Percentiles rank a stretch among this genome's conserved stretches.
These are phyloP conservation scores for Crotalus horridus DNA, from an alignment of 2,113 vertebrate species.

Conservation along the genomic window DNA sequence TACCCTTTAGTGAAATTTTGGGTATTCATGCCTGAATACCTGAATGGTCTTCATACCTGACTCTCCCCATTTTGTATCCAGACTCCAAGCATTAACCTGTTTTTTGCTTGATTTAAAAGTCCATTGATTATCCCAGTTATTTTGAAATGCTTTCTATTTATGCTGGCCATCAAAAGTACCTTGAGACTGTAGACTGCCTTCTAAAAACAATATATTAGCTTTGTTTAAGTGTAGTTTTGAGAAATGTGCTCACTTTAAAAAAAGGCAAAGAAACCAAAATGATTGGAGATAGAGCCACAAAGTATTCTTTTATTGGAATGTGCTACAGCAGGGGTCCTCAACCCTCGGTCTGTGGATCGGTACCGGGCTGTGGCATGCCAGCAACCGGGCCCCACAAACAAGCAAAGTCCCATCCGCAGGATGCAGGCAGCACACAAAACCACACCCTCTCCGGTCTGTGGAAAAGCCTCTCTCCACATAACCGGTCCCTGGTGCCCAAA, in stretches of 20 bases:
- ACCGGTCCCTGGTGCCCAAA: not conserved
- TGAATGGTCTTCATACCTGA: too few species aligned
- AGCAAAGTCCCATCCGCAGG: not conserved
- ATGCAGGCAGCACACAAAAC: not conserved
- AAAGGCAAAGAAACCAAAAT: too few species aligned
- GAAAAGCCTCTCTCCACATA: not conserved
- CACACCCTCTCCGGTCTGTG: accelerated
- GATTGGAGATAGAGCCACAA: too few species aligned
- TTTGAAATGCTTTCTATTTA: not conserved
- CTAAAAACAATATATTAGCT: not conserved
- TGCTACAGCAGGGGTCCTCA: not conserved
- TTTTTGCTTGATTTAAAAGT: too few species aligned
- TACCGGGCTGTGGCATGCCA: not conserved
- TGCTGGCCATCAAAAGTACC: not conserved
- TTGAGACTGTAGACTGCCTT: not conserved
- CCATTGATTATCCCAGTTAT: too few species aligned
- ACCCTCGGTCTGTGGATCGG: not conserved
- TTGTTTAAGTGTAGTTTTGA: not conserved
- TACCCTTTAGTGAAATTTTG: too few species aligned
- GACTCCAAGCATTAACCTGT: too few species aligned
- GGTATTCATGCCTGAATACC: too few species aligned
- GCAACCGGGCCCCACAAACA: not conserved
- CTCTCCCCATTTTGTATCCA: too few species aligned
- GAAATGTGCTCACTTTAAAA: too few species aligned
- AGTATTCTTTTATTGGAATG: too few species aligned